Evolutionary conservation across 37 sponge, comb jelly and placozoan species (phyloP).

Genomic region (Beroe ovata): DNA sequence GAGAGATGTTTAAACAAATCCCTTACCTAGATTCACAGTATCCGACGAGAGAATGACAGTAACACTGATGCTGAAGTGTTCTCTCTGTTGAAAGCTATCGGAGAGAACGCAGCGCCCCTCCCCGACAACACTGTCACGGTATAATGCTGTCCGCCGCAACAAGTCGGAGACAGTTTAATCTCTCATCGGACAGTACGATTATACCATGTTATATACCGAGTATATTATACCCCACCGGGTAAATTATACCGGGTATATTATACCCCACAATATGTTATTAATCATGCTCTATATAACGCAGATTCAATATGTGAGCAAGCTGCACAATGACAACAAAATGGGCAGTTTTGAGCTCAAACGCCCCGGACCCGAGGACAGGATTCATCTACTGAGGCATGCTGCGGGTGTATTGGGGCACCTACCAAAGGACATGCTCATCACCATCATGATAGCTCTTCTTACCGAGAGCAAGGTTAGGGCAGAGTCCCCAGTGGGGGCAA

Average conservation of each 20-base stretch:
- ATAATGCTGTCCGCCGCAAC: too few relatives aligned
- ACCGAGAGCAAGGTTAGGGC: slow-evolving; percentile 31
- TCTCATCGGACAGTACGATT: too few relatives aligned
- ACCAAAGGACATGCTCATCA: slow-evolving; percentile 42
- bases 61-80: slow-evolving; percentile 34
- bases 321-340: not conserved
- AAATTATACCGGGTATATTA: too few relatives aligned
- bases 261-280: too few relatives aligned
- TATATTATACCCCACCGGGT: too few relatives aligned
- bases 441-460: slow-evolving; percentile 25
- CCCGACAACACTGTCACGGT: not conserved
- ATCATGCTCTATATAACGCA: not conserved
- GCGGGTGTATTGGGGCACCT: not conserved
- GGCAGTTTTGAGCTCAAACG: not conserved
- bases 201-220: too few relatives aligned
- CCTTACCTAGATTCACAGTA: slow-evolving; percentile 17
- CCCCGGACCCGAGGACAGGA: slow-evolving; percentile 25
- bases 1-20: too few relatives aligned
- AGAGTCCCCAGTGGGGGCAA: too few relatives aligned
- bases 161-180: too few relatives aligned
- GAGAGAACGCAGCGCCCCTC: slow-evolving; percentile 7
- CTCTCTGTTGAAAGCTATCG: slow-evolving; percentile 1
- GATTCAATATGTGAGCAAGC: slow-evolving; percentile 32
- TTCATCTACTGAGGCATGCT: not conserved
- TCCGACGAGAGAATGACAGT: not conserved